Evolutionary conservation across 2,888 invertebrate species (phyloP), one percentile per base, ranked within the genome.

Genomic region (Drosophila subsilvestris): DNA sequence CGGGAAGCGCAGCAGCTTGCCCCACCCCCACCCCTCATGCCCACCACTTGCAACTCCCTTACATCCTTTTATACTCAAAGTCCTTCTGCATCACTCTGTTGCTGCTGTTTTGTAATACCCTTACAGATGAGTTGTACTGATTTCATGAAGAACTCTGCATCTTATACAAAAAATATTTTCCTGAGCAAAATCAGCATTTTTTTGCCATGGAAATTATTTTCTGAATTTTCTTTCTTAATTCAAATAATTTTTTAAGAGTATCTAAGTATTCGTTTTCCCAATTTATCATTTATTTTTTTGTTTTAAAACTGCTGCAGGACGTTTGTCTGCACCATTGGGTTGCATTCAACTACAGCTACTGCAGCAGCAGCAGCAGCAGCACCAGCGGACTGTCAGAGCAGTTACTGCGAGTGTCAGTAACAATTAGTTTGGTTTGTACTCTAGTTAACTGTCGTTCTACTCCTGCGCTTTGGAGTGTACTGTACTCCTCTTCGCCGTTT

Each of bases 381-480:
- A 5, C 27, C 27, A 27, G 27, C 27, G 9, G 37, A 37, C 37
- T 37, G 12, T 37, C 14, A 14, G 14, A 14, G 37, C 37, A n/a
- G 37, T 37, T 47, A 44, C 66, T 56, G 56, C 66, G 68, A 88
- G 86, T 86, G 88, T 85, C 88, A 79, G 88, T 88, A 86, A 80
- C 86, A 86, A 86, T 86, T 86, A 86, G 84, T 88, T 76, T 73
- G 74, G 75, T 68, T 87, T 85, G 74, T 70, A 72, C 70, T 76
- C 58, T 49, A 43, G 27, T 51, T 42, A 49, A 54, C 44, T 47
- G 48, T 44, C 63, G 56, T 68, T 42, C 37, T 53, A 50, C 58
- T 60, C 57, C 17, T 42, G 20, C 37, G 29, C 29, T 37, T 37
- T 37, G 37, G 14, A 14, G 37, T 37, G 37, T 5, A 32, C 9